These are phyloP conservation scores for Dinoponera quadriceps DNA, from an alignment of 1,140 invertebrate species.

Conservation along the genomic window DNA sequence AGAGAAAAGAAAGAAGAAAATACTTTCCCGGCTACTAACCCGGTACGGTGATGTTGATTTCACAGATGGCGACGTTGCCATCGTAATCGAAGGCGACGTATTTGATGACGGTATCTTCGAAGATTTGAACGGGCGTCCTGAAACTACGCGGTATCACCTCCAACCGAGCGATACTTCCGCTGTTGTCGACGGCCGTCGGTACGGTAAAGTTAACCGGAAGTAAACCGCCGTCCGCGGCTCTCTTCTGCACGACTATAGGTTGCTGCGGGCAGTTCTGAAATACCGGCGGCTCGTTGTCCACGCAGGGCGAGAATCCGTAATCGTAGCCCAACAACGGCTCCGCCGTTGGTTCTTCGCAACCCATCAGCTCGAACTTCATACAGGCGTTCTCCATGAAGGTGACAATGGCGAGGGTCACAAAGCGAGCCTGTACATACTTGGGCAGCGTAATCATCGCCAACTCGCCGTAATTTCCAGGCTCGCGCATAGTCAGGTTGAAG, in stretches of 20 bases:
- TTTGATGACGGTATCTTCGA: constrained; percentile 96
- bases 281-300: constrained; percentile 97
- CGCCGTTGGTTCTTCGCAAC: constrained; percentile 93
- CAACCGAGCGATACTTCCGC: constrained; percentile 95
- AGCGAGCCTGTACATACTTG: constrained; percentile 96
- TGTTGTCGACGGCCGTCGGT: constrained; percentile 96
- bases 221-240: constrained; percentile 93
- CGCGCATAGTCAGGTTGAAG: constrained; percentile 96
- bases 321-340: constrained; percentile 96
- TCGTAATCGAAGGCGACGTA: constrained; percentile 98
- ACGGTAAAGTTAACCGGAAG: constrained; percentile 96
- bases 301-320: constrained; percentile 96
- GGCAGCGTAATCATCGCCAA: constrained; percentile 97
- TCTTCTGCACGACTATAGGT: constrained; percentile 95
- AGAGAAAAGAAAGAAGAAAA: no score
- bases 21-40: constrained; percentile 84
- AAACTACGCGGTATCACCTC: constrained; percentile 97
- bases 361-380: constrained; percentile 98
- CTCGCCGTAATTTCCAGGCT: constrained; percentile 97
- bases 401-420: constrained; percentile 97
- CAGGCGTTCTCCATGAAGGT: constrained; percentile 99
- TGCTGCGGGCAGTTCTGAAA: constrained; percentile 98
- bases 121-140: constrained; percentile 94
- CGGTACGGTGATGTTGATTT: constrained; percentile 97
- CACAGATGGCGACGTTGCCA: constrained; percentile 98